Evolutionary conservation across 2,797 vertebrate genomes (phyloP), one percentile per base, ranked within the genome.

Genomic region (Halcyon badia): DNA sequence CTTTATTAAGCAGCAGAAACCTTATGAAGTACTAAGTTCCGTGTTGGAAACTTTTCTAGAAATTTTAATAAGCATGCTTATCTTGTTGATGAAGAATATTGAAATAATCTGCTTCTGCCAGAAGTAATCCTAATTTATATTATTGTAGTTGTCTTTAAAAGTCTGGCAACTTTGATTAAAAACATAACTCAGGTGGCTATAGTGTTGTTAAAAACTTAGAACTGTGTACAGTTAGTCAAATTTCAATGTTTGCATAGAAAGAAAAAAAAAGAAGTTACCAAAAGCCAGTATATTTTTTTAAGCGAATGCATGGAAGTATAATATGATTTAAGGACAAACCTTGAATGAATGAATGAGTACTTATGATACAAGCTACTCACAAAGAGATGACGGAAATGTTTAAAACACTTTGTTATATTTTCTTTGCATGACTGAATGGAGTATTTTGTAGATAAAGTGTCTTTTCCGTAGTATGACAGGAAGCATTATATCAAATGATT

Each of bases 401-500:
- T 88, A 48, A 91, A 91, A 72, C 90, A 73, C 26, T 88, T 95
- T 30, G 19, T 41, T 92, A 49, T 92, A 48, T 91, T 96, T 94
- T 95, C 78, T 95, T 93, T 85, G 72, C 72, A 46, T 87, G 80
- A 83, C 31, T 37, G 11, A 80, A 46, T 58, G 49, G 22, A 64
- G 16, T 77, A 64, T 94, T 94, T 89, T 91, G 46, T 61, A 83
- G 89, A 51, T 80, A 77, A 85, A 83, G 69, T 91, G 56, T 64
- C 49, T 84, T 85, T 93, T 83, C 66, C 22, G 21, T 54, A 82
- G 65, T 85, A 91, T 64, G 68, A 94, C 62, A 93, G 89, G 87
- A 95, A 92, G 69, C 20, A 71, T 96, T 96, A 56, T 60, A 81
- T 78, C 72, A 90, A 25, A 68, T 90, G 31, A 77, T 94, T 93